Evolutionary conservation across 1,140 invertebrate genomes (phyloP).

Genomic region (Trachymyrmex septentrionalis): DNA sequence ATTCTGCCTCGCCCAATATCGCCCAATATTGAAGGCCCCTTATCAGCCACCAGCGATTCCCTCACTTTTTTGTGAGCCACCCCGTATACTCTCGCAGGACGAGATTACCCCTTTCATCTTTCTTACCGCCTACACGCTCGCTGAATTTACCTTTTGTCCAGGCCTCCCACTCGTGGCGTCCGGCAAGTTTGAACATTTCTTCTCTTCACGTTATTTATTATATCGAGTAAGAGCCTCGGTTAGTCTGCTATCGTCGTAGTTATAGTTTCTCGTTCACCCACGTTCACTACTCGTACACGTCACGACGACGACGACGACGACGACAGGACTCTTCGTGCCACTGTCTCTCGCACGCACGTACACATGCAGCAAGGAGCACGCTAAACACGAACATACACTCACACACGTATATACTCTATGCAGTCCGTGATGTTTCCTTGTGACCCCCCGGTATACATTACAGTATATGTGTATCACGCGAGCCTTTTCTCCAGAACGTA

Average conservation of each 20-base stretch:
- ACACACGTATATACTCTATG: not conserved
- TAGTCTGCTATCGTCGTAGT: conserved; percentile 15
- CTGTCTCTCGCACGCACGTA: conserved; percentile 1
- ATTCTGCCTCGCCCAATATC: not conserved
- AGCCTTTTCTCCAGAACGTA: not conserved
- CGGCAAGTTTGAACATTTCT: conserved; percentile 83
- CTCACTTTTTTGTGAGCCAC: not conserved
- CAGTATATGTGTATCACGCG: conserved; percentile 12
- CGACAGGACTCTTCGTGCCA: not conserved
- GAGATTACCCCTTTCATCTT: not conserved
- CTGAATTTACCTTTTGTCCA: conserved; percentile 82
- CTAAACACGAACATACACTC: conserved; percentile 5
- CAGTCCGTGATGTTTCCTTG: not conserved
- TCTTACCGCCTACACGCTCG: conserved; percentile 43
- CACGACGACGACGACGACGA: not conserved
- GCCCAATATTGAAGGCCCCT: not conserved
- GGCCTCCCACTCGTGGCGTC: conserved; percentile 81
- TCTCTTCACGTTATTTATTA: conserved; percentile 66
- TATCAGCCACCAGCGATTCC: conserved; percentile 38
- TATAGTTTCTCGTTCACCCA: conserved; percentile 50
- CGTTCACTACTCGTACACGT: conserved; percentile 59
- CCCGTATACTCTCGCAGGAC: not conserved
- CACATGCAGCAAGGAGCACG: conserved; percentile 28
- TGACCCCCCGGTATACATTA: not conserved
- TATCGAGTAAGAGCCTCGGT: conserved; percentile 17